These are phyloP conservation scores for Vanessa cardui DNA, from an alignment of 2,888 invertebrate genomes.

Conservation along the genomic window DNA sequence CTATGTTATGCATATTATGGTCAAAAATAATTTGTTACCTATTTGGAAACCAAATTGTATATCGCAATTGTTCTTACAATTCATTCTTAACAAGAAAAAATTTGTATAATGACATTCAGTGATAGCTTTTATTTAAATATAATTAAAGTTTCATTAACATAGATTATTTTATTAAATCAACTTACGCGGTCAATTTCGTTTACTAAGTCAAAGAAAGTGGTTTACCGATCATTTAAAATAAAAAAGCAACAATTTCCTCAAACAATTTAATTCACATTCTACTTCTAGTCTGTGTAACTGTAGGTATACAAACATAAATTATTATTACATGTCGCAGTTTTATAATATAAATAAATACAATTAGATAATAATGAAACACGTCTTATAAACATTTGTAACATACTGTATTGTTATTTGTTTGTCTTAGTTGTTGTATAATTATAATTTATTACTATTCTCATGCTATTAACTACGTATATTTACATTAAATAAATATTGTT, in stretches of 20 bases:
- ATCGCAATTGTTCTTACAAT: too few relatives aligned
- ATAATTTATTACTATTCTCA: neutral
- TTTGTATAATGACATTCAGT: too few relatives aligned
- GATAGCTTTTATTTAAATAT: too few relatives aligned
- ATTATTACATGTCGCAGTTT: slow-evolving; percentile 27
- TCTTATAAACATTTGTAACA: slow-evolving; percentile 5
- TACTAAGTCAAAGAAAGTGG: too few relatives aligned
- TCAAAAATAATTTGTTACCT: too few relatives aligned
- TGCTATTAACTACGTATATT: neutral
- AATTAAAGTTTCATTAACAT: too few relatives aligned
- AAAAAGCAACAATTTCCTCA: slow-evolving; percentile 17
- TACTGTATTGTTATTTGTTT: neutral
- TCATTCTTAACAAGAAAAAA: too few relatives aligned
- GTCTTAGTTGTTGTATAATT: neutral
- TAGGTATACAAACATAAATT: slow-evolving; percentile 34
- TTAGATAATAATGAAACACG: slow-evolving; percentile 1
- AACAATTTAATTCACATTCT: slow-evolving; percentile 32
- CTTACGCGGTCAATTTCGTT: too few relatives aligned
- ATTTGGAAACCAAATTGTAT: too few relatives aligned
- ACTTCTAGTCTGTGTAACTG: slow-evolving; percentile 29
- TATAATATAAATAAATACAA: slow-evolving; percentile 24
- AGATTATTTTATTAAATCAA: too few relatives aligned
- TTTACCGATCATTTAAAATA: neutral
- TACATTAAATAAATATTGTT: neutral
- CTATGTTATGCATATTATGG: too few relatives aligned